phyloP scores from a whole-genome alignment of 2,113 vertebrate species.

The Melanotaenia duboulayi region DNA sequence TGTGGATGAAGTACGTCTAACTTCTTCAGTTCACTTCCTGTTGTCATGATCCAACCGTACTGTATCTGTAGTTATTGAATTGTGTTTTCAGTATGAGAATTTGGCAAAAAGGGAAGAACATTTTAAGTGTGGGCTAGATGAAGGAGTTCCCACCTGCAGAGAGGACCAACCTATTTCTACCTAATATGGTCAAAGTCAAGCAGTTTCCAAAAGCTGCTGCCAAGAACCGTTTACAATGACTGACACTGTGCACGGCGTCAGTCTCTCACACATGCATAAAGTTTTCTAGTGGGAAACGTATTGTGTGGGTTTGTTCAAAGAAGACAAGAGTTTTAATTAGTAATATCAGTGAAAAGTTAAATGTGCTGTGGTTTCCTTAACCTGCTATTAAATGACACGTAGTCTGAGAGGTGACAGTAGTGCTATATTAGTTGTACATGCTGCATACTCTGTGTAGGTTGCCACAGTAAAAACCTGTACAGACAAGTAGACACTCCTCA shows the following conservation, averaged over 20 bases:
- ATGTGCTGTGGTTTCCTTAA: neutral
- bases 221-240: neutral
- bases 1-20: neutral
- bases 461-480: neutral
- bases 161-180: constrained; percentile 16
- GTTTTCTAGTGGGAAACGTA: too few relatives aligned
- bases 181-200: constrained; percentile 23
- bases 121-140: neutral
- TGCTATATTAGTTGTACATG: neutral
- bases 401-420: neutral
- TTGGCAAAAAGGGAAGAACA: constrained; percentile 13
- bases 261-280: too few relatives aligned
- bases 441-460: neutral
- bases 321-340: neutral
- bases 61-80: neutral
- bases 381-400: neutral
- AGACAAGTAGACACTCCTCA: constrained; percentile 4
- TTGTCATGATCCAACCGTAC: neutral
- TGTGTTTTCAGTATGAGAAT: constrained; percentile 6
- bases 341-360: neutral
- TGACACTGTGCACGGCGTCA: neutral
- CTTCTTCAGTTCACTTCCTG: constrained; percentile 1
- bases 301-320: too few relatives aligned
- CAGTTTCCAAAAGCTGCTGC: neutral
- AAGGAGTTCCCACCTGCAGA: constrained; percentile 11